These are phyloP conservation scores for Chlorodrepanis virens DNA, from an alignment of 2,113 vertebrate genomes.

Conservation along the genomic window DNA sequence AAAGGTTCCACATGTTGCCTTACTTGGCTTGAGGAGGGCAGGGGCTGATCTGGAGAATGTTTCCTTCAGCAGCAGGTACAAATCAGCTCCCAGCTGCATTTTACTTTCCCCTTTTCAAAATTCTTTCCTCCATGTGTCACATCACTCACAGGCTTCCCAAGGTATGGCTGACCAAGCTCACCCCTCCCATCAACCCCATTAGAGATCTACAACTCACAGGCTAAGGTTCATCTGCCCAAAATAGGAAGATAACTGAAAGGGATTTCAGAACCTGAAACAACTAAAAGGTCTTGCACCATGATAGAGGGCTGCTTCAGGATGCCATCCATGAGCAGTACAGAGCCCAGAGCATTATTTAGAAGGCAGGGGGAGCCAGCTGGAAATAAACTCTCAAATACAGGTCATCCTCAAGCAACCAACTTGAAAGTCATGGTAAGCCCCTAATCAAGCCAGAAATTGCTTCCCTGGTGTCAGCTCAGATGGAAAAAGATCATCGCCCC, in stretches of 20 bases:
- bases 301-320: neutral
- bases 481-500: constrained; percentile 50
- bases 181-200: neutral
- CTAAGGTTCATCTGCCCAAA: neutral
- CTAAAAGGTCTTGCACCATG: neutral
- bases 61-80: neutral
- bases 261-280: constrained; percentile 4
- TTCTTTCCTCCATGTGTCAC: neutral
- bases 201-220: neutral
- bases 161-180: neutral
- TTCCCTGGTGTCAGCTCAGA: constrained; percentile 35
- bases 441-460: constrained; percentile 68
- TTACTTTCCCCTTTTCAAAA: neutral
- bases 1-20: neutral
- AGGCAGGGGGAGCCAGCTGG: constrained; percentile 50
- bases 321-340: neutral
- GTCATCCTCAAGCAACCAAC: constrained; percentile 33
- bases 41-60: rapidly evolving
- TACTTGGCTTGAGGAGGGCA: neutral
- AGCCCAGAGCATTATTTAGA: constrained; percentile 10
- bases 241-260: neutral
- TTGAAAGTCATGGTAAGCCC: constrained; percentile 27
- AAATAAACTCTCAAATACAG: constrained; percentile 59
- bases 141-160: neutral
- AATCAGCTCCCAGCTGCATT: neutral